Conservation (phyloP, 2,888 invertebrate genomes). For the Sarcophaga variegata region DNA sequence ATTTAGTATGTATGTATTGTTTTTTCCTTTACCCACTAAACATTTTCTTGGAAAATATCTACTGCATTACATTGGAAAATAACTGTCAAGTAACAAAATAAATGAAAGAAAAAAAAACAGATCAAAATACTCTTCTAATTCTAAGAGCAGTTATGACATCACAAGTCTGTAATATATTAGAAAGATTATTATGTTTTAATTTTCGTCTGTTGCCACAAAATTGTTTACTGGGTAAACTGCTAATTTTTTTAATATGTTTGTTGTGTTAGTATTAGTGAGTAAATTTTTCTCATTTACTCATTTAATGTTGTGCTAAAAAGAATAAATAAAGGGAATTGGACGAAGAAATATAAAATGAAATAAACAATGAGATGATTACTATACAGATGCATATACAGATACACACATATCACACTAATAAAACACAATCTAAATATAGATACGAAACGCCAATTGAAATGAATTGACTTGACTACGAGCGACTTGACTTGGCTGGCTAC, state of each 20-base stretch:
- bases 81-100: too few species aligned
- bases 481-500: not conserved
- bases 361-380: not conserved
- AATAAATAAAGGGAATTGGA: not conserved
- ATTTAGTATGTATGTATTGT: conserved; percentile 72
- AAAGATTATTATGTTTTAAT: too few species aligned
- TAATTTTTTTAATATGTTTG: not conserved
- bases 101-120: too few species aligned
- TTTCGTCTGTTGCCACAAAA: too few species aligned
- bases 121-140: too few species aligned
- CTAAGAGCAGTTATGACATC: too few species aligned
- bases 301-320: not conserved
- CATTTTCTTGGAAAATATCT: too few species aligned
- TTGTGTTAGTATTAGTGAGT: not conserved
- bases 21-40: too few species aligned
- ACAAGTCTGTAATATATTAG: too few species aligned
- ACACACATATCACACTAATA: not conserved
- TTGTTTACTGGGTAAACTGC: not conserved
- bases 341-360: not conserved
- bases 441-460: not conserved
- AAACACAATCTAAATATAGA: not conserved
- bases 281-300: conserved; percentile 18
- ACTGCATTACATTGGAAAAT: too few species aligned
- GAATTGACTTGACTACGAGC: conserved; percentile 72
- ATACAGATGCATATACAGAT: not conserved